Percentiles rank a stretch among this genome's conserved stretches.
phyloP scores from a whole-genome alignment of 2,797 vertebrate genomes.

The Manis pentadactyla region DNA sequence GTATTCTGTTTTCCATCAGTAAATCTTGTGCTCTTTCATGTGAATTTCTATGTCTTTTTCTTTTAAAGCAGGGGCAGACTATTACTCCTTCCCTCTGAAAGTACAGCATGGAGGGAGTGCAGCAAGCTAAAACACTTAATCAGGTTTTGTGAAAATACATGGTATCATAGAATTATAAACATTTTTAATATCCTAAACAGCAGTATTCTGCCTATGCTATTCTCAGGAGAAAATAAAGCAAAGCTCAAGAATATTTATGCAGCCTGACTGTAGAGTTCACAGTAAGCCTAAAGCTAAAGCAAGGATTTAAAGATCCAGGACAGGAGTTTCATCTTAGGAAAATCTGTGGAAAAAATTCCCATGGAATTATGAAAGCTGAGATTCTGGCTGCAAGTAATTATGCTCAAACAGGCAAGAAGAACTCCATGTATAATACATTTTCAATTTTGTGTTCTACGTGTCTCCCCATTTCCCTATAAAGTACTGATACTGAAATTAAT shows the following conservation, averaged over 20 bases:
- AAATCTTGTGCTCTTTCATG: conserved; percentile 38
- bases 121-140: neutral
- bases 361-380: neutral
- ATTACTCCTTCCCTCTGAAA: neutral
- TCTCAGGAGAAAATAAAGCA: conserved; percentile 65
- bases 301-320: conserved; percentile 51
- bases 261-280: conserved; percentile 56
- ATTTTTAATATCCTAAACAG: conserved; percentile 59
- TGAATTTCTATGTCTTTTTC: neutral
- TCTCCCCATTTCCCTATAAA: conserved; percentile 58
- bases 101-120: neutral
- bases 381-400: conserved; percentile 26
- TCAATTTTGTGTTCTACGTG: neutral
- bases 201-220: neutral
- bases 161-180: conserved; percentile 49
- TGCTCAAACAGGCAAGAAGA: conserved; percentile 17
- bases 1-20: conserved; percentile 58
- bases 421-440: conserved; percentile 30
- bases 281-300: conserved; percentile 62
- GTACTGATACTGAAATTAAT: conserved; percentile 65
- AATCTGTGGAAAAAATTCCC: conserved; percentile 56
- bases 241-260: conserved; percentile 61
- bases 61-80: neutral
- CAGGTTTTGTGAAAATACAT: conserved; percentile 30
- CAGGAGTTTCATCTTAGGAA: conserved; percentile 51